Percentiles rank a stretch among this genome's conserved stretches.
phyloP scores from a whole-genome alignment of 2,888 invertebrate genomes.

The Epinotia nisella region DNA sequence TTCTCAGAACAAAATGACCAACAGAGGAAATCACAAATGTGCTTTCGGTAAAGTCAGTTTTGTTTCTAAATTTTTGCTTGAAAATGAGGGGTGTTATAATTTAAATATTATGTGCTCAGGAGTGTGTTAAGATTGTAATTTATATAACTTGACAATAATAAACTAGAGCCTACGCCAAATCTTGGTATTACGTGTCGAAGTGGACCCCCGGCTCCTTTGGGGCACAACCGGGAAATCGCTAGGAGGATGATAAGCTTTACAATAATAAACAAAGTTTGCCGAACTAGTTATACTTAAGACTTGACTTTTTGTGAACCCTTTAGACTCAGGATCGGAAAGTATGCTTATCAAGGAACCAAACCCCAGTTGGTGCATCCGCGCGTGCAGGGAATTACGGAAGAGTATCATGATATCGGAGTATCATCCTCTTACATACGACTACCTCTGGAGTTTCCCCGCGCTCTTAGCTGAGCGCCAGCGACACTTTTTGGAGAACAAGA shows the following conservation, averaged over 20 bases:
- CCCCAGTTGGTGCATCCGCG: constrained; percentile 22
- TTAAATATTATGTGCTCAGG: too few relatives aligned
- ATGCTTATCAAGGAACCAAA: constrained; percentile 53
- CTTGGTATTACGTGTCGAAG: too few relatives aligned
- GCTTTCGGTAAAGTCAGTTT: neutral
- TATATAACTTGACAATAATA: too few relatives aligned
- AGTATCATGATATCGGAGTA: constrained; percentile 55
- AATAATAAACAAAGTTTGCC: too few relatives aligned
- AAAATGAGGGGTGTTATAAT: too few relatives aligned
- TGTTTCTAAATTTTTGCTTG: neutral
- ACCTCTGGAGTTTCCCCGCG: constrained; percentile 63
- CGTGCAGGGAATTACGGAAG: constrained; percentile 52
- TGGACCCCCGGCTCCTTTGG: too few relatives aligned
- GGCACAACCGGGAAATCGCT: too few relatives aligned
- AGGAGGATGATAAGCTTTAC: too few relatives aligned
- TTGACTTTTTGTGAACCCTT: too few relatives aligned
- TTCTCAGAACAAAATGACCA: constrained; percentile 45
- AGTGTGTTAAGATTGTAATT: too few relatives aligned
- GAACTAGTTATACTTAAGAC: too few relatives aligned
- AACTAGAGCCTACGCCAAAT: too few relatives aligned
- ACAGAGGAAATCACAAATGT: constrained; percentile 23
- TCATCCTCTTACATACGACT: constrained; percentile 60
- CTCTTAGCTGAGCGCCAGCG: constrained; percentile 63
- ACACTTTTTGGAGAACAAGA: constrained; percentile 55
- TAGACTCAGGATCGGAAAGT: constrained; percentile 57